A percentile compares a stretch with the other conserved stretches of the same genome.
phyloP scores from a whole-genome alignment of 1,140 invertebrate species.

The Drosophila albomicans region DNA sequence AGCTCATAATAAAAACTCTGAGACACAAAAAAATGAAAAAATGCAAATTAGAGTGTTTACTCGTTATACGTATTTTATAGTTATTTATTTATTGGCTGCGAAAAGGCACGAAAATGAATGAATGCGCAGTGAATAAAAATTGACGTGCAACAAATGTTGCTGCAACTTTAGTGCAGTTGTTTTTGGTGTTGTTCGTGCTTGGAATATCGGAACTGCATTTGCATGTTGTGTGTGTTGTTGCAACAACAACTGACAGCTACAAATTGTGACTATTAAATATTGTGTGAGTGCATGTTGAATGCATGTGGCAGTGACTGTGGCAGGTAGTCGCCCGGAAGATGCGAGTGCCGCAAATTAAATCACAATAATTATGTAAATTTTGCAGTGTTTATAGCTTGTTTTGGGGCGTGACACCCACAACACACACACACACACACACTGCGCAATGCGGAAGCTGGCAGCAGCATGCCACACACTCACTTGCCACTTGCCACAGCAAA shows the following conservation, averaged over 20 bases:
- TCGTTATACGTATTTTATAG: conserved; percentile 18
- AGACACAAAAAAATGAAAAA: not conserved
- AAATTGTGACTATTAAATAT: conserved; percentile 47
- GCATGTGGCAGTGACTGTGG: not conserved
- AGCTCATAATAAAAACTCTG: not conserved
- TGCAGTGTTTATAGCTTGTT: not conserved
- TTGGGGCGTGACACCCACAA: conserved; percentile 62
- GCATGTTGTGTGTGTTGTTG: conserved; percentile 32
- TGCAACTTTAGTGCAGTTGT: not conserved
- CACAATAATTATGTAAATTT: conserved; percentile 76
- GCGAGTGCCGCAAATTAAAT: conserved; percentile 62
- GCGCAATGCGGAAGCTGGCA: conserved; percentile 54
- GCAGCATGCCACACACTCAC: conserved; percentile 23
- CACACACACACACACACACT: too few relatives aligned
- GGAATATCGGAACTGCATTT: conserved; percentile 48
- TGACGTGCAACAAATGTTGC: conserved; percentile 54
- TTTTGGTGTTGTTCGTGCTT: conserved; percentile 15
- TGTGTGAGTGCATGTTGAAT: conserved; percentile 6
- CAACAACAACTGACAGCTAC: conserved; percentile 14
- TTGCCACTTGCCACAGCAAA: not conserved
- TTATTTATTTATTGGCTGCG: conserved; percentile 13
- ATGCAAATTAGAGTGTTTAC: conserved; percentile 50
- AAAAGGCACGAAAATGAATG: conserved; percentile 65
- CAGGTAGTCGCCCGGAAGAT: conserved; percentile 32
- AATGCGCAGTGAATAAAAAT: conserved; percentile 70